Evolutionary conservation across 2,888 invertebrate genomes (phyloP), one percentile per base, ranked within the genome.

Genomic region (Drosophila falleni): DNA sequence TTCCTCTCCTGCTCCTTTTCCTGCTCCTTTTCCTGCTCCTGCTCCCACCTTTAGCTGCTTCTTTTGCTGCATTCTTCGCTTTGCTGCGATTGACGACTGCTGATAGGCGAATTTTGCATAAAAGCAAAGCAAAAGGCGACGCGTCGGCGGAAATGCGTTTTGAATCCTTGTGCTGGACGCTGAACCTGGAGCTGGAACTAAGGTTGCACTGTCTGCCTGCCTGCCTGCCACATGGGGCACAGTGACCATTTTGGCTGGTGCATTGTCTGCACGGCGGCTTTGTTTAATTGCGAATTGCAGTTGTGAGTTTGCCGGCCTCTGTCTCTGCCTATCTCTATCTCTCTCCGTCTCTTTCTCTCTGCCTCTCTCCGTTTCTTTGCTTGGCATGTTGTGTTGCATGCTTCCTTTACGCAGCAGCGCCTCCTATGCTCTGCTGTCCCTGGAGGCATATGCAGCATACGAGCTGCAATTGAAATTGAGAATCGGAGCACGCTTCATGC

Each of bases 401-500:
- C 62, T 75, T 50, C 74, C 70, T 67, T 74, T 72, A 44, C 59
- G 49, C 61, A 42, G 49, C 49, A 56, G 58, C 65, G 42, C 60
- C 46, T 50, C 33, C 15, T 49, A 50, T 63, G 35, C 31, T 69
- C 76, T 78, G 35, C 74, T 26, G 78, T 89, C 86, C 88, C 86
- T 81, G 74, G 88, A 81, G 86, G 88, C 85, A 87, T 87, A 83
- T 88, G 89, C 82, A 74, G 47, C 58, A 47, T 50, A 19, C 53
- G 65, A 49, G 37, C 55, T 70, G 78, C 80, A 79, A 65, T 76
- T 74, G 88, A 76, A 87, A 86, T 86, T 86, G 86, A 85, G 88
- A 86, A 86, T 86, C 86, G 88, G 86, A 86, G 89, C 86, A 86
- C 86, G 86, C 88, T 89, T 79, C 69, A 54, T 64, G 71, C 65